Evolutionary conservation across 2,888 invertebrate genomes (phyloP).

Genomic region (Aromia moschata): DNA sequence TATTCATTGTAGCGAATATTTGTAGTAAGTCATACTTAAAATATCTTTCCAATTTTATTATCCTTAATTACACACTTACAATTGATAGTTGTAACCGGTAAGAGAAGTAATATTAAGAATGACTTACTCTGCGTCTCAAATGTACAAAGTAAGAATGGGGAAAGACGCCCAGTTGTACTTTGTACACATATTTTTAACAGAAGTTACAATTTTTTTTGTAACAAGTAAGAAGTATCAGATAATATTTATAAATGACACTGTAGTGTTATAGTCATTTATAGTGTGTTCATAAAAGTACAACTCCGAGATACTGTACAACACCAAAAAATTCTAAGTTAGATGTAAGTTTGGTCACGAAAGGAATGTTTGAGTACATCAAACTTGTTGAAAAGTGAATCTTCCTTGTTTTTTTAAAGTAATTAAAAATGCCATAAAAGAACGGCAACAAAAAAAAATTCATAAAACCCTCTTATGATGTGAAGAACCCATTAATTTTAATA

Average conservation of each 20-base stretch:
- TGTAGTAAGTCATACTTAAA: slow-evolving; percentile 17
- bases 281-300: slow-evolving; percentile 12
- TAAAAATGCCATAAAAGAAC: too few relatives aligned
- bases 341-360: neutral
- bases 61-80: neutral
- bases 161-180: slow-evolving; percentile 1
- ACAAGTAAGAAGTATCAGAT: slow-evolving; percentile 24
- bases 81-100: slow-evolving; percentile 1
- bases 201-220: slow-evolving; percentile 15
- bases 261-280: slow-evolving; percentile 10
- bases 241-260: slow-evolving; percentile 6
- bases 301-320: slow-evolving; percentile 8
- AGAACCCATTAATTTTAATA: too few relatives aligned
- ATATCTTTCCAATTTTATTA: slow-evolving; percentile 2
- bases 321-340: slow-evolving; percentile 14
- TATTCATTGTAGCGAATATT: slow-evolving; percentile 10
- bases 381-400: too few relatives aligned
- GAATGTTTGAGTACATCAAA: neutral
- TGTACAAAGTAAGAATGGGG: slow-evolving; percentile 8
- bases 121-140: slow-evolving; percentile 11
- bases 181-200: slow-evolving; percentile 18
- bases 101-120: slow-evolving; percentile 9
- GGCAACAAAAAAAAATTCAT: neutral
- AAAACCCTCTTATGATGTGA: neutral
- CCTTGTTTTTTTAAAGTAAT: too few relatives aligned